Conservation (phyloP, 2,797 vertebrate genomes). For the Erithacus rubecula region DNA sequence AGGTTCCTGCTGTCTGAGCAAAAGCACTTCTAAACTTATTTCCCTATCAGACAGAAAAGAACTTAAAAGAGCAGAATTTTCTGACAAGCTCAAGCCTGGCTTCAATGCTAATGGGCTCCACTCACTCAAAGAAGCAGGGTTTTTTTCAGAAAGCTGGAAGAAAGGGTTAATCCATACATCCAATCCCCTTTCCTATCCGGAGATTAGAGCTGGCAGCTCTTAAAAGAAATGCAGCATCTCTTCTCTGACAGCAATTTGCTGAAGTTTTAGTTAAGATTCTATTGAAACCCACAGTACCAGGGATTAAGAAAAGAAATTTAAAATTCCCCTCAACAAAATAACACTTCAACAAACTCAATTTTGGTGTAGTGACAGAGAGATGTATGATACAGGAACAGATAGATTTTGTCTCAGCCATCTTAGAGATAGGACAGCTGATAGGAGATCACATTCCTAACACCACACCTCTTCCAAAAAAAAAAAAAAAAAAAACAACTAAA, state of each 20-base stretch:
- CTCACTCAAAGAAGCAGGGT: rapidly evolving
- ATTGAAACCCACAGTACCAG: background rate
- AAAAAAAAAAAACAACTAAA: too few relatives aligned
- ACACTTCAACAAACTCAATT: background rate
- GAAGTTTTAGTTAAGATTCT: background rate
- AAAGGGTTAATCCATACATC: background rate
- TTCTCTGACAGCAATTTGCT: background rate
- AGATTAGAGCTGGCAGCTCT: background rate
- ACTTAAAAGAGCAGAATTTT: background rate
- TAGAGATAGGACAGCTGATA: background rate
- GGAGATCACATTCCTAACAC: background rate
- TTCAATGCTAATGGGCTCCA: background rate
- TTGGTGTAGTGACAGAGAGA: background rate
- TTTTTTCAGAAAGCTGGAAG: background rate
- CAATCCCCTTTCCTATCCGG: background rate
- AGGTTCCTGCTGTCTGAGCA: background rate
- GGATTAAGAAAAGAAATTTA: background rate
- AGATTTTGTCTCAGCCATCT: background rate
- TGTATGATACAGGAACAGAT: background rate
- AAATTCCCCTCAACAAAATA: background rate
- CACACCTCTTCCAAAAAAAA: background rate
- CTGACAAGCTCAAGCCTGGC: background rate
- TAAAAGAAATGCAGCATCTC: background rate
- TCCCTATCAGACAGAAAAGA: background rate
- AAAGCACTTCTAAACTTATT: background rate